A percentile compares a stretch with the other conserved stretches of the same genome.
Evolutionary conservation across 2,113 vertebrate genomes (phyloP).

Genomic region (Clarias macrocephalus): DNA sequence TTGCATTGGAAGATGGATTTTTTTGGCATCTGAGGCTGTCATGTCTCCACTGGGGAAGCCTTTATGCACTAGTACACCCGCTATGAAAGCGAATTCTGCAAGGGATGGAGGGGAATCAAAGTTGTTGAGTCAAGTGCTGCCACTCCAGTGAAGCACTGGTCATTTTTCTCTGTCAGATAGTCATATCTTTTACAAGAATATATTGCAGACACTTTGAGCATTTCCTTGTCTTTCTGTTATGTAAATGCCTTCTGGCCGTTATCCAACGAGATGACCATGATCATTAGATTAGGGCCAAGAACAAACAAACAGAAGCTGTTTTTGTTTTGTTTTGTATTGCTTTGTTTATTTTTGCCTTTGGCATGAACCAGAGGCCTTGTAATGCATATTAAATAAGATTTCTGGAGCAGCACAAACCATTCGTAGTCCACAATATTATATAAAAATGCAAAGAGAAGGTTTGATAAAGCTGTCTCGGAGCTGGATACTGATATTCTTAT

Average conservation of each 20-base stretch:
- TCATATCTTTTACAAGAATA: conserved; percentile 70
- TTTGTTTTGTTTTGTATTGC: background rate
- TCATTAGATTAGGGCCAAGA: conserved; percentile 40
- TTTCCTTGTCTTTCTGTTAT: conserved; percentile 43
- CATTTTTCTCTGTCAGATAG: conserved; percentile 68
- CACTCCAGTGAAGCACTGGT: conserved; percentile 66
- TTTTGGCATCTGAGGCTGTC: conserved; percentile 73
- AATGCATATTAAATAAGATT: conserved; percentile 40
- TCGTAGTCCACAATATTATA: background rate
- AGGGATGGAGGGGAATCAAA: conserved; percentile 69
- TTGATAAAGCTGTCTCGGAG: conserved; percentile 13
- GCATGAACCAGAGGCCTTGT: conserved; percentile 34
- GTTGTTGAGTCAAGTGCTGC: conserved; percentile 71
- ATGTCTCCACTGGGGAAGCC: conserved; percentile 68
- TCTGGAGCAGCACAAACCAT: conserved; percentile 11
- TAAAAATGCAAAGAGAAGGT: background rate
- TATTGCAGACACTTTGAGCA: conserved; percentile 47
- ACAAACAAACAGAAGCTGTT: conserved; percentile 33
- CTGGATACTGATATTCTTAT: conserved; percentile 5
- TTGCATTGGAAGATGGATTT: conserved; percentile 70
- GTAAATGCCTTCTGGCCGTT: conserved; percentile 48
- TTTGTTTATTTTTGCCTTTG: conserved; percentile 10
- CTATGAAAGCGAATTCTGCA: conserved; percentile 71
- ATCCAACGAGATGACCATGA: conserved; percentile 34
- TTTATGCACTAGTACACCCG: conserved; percentile 72